Percentiles rank a stretch among this genome's conserved stretches.
Evolutionary conservation across 1,140 invertebrate species (phyloP).

Genomic region (Papilio glaucus): DNA sequence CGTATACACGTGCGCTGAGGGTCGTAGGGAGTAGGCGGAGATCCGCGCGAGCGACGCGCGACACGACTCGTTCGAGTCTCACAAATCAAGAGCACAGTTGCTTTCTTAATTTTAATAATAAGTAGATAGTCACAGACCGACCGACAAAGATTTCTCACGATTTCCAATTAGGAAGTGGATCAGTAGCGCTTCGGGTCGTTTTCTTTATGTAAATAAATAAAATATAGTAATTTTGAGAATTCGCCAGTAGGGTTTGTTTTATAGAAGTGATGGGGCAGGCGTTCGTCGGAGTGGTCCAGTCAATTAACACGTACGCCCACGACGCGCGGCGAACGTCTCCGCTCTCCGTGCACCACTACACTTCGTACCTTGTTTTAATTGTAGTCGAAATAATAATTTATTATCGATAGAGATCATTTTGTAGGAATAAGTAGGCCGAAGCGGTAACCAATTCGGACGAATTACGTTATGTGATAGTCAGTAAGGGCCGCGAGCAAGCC

Average conservation of each 20-base stretch:
- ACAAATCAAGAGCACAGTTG: constrained; percentile 76
- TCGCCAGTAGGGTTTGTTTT: constrained; percentile 72
- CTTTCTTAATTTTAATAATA: constrained; percentile 79
- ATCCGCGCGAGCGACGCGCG: constrained; percentile 69
- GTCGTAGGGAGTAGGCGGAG: constrained; percentile 52
- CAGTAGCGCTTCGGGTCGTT: constrained; percentile 79
- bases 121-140: constrained; percentile 77
- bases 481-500: constrained; percentile 55
- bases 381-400: constrained; percentile 81
- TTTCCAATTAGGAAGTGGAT: constrained; percentile 78
- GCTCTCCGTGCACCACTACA: constrained; percentile 74
- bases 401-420: constrained; percentile 81
- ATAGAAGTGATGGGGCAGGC: constrained; percentile 67
- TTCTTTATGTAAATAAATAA: constrained; percentile 80
- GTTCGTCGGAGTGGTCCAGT: constrained; percentile 70
- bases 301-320: constrained; percentile 73
- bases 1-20: constrained; percentile 57
- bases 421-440: constrained; percentile 81
- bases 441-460: constrained; percentile 79
- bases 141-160: constrained; percentile 71
- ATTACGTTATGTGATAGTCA: constrained; percentile 79
- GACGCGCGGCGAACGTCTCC: constrained; percentile 53
- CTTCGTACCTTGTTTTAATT: constrained; percentile 81
- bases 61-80: constrained; percentile 56
- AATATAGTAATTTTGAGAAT: constrained; percentile 77